phyloP scores from a whole-genome alignment of 35 echinoderm and acorn worm species.

The Amphiura filiformis region DNA sequence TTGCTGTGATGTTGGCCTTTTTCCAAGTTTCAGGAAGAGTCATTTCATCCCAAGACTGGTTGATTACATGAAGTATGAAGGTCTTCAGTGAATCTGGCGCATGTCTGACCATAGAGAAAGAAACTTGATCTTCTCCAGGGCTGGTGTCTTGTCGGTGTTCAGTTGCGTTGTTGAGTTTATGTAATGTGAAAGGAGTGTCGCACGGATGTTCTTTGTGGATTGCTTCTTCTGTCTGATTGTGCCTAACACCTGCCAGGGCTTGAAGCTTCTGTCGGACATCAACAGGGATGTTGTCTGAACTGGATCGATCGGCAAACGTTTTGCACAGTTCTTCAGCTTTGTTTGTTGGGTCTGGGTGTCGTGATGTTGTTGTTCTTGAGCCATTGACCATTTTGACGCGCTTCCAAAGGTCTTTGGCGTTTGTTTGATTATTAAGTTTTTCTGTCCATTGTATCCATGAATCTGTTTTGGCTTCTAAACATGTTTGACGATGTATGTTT shows the following conservation, averaged over 20 bases:
- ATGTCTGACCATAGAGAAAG: not conserved
- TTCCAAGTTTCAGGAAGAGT: not conserved
- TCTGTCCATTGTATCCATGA: constrained; percentile 9
- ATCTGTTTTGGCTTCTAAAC: constrained; percentile 12
- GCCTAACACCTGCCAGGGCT: not conserved
- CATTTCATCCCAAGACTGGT: constrained; percentile 14
- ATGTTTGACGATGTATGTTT: constrained; percentile 12
- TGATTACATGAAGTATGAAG: constrained; percentile 14
- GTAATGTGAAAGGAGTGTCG: constrained; percentile 5
- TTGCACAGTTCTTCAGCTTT: not conserved
- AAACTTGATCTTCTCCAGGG: not conserved
- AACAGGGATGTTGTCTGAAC: not conserved
- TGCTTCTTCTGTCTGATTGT: not conserved
- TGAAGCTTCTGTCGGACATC: not conserved
- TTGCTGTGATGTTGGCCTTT: not conserved
- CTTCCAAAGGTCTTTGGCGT: not conserved
- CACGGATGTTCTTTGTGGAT: not conserved
- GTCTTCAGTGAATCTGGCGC: constrained; percentile 3
- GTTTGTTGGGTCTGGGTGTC: not conserved
- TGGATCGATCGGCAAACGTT: not conserved
- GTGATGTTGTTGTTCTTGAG: not conserved
- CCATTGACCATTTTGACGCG: constrained; percentile 11
- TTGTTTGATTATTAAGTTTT: not conserved
- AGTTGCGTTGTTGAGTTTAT: not conserved
- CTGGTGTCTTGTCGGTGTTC: not conserved